These are phyloP conservation scores for Platichthys stellatus DNA, from an alignment of 2,113 vertebrate species.

Conservation along the genomic window DNA sequence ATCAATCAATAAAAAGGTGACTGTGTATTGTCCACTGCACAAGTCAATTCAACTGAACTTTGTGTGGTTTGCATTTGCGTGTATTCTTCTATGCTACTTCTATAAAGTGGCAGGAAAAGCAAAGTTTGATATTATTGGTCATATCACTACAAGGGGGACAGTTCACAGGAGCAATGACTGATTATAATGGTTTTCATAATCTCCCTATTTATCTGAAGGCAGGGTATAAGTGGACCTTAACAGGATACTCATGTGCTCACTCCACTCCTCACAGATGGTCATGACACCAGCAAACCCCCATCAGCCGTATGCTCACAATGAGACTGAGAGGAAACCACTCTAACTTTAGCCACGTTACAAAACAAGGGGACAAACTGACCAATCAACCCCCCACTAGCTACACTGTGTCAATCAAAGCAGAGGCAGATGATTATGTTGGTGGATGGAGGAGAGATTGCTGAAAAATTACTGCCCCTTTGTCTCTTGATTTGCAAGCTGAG, in stretches of 20 bases:
- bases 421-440: conserved; percentile 34
- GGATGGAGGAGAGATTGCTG: conserved; percentile 52
- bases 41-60: no score
- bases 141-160: neutral
- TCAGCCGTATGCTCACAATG: conserved; percentile 5
- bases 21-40: no score
- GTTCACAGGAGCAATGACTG: neutral
- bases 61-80: no score
- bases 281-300: conserved; percentile 21
- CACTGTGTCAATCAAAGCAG: conserved; percentile 64
- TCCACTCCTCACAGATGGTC: neutral
- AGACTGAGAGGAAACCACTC: conserved; percentile 18
- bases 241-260: neutral
- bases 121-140: no score
- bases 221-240: neutral
- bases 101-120: no score
- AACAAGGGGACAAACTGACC: conserved; percentile 61
- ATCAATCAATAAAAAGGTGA: neutral
- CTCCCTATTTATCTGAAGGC: neutral
- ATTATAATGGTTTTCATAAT: conserved; percentile 6
- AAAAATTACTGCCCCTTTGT: conserved; percentile 68
- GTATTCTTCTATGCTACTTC: no score
- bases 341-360: conserved; percentile 25
- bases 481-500: conserved; percentile 63
- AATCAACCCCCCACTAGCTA: conserved; percentile 56